Evolutionary conservation across 2,797 vertebrate species (phyloP), one percentile per base, ranked within the genome.

Genomic region (Bucorvus abyssinicus): DNA sequence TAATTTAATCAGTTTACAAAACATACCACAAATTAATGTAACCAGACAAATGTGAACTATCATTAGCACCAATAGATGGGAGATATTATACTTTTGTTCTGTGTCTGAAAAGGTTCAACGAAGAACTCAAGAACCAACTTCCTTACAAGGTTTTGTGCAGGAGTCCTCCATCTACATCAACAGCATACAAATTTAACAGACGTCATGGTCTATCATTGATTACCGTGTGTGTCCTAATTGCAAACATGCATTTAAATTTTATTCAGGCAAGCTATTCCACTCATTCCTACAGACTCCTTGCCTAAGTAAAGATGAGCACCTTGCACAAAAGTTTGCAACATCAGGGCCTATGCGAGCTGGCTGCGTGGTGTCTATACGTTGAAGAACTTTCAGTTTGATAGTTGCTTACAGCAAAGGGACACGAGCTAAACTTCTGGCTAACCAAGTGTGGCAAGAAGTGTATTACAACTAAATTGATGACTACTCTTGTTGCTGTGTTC

Each of bases 1-100:
- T 45, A 10, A 80, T 57, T 64, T 70, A 30, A 74, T 29, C 61
- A 78, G 40, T 47, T 84, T 32, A 82, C 45, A 89, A 76, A 89
- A 68, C 0, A 2, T 26, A 53, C 12, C 34, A 50, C 49, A 74
- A 84, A 89, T 70, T 32, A 76, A 74, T 6, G 10, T 45, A 85
- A 69, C 17, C 57, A 75, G 68, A 87, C 16, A 81, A 93, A 87
- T 6, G 8, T 63, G 30, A 90, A 61, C 77, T 78, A 76, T 55
- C 44, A 64, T 69, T 69, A 76, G 27, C 77, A 71, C 55, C 30
- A 90, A 73, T 19, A 84, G 45, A 82, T 24, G 38, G 36, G 19
- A 57, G 14, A 50, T 7, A 23, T 19, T 36, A 44, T 32, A 71
- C 61, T 52, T 75, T 71, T 65, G 26, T 57, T 85, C 18, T 56